These are phyloP conservation scores for Phyllotis vaccarum DNA, from an alignment of 2,797 vertebrate genomes.

Conservation along the genomic window DNA sequence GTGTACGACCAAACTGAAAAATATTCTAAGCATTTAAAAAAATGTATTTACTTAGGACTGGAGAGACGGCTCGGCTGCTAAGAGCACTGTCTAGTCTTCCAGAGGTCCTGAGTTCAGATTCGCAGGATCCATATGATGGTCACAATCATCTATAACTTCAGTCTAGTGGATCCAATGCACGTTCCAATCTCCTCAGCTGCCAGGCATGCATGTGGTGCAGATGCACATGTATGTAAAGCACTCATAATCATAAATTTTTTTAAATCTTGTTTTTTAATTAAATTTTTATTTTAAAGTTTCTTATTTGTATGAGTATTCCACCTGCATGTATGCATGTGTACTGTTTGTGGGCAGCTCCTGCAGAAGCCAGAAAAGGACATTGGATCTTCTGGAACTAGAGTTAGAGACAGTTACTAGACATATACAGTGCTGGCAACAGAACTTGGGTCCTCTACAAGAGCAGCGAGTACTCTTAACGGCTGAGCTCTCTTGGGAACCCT, in stretches of 20 bases:
- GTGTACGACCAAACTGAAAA: not conserved
- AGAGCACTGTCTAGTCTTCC: not conserved
- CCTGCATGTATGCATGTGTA: not conserved
- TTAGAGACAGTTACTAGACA: not conserved
- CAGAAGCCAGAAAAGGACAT: not conserved
- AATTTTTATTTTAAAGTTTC: not conserved
- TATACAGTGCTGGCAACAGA: not conserved
- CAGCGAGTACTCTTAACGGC: not conserved
- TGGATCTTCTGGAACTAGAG: not conserved
- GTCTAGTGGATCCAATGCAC: not conserved
- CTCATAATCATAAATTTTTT: too few species aligned
- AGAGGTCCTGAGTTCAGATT: not conserved
- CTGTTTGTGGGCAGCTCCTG: not conserved
- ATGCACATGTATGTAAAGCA: not conserved
- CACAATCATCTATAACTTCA: not conserved
- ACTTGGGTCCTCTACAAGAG: not conserved
- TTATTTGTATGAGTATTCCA: not conserved
- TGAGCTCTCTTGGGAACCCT: not conserved
- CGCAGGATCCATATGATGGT: not conserved
- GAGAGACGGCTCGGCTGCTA: not conserved
- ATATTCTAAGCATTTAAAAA: not conserved
- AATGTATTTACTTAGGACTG: not conserved
- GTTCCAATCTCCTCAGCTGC: too few species aligned
- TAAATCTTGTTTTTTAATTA: not conserved
- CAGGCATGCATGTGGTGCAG: not conserved